Conservation (phyloP, 2,797 vertebrate species). For the Muscicapa striata region DNA sequence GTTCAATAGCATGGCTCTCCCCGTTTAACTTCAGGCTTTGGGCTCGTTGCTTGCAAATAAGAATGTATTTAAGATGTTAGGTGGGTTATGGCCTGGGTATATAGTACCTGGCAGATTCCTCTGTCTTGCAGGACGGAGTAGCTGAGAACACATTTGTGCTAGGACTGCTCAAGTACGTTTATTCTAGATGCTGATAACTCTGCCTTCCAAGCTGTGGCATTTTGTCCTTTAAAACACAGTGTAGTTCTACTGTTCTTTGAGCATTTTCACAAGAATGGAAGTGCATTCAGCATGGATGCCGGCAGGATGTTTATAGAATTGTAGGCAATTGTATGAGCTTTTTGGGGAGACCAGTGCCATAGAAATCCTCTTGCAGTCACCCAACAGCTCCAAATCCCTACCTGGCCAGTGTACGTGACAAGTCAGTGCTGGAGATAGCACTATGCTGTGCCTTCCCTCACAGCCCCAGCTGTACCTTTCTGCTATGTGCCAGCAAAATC, state of each 20-base stretch:
- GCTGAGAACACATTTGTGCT: background rate
- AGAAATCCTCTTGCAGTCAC: background rate
- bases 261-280: background rate
- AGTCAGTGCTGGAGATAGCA: background rate
- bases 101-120: background rate
- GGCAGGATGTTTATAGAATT: background rate
- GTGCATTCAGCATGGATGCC: background rate
- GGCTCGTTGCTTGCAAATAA: background rate
- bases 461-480: background rate
- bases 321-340: background rate
- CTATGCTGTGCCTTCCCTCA: background rate
- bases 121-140: background rate
- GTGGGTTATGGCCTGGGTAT: background rate
- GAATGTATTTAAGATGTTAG: background rate
- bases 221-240: conserved; percentile 1
- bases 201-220: background rate
- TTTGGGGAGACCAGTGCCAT: background rate
- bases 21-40: conserved; percentile 7
- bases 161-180: background rate
- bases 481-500: background rate
- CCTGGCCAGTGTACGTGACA: accelerated
- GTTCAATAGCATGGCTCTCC: background rate
- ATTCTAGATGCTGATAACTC: background rate
- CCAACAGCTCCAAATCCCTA: background rate
- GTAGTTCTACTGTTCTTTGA: background rate